A percentile compares a stretch with the other conserved stretches of the same genome.
Evolutionary conservation across 2,797 vertebrate genomes (phyloP).

Genomic region (Eulemur albifrons): DNA sequence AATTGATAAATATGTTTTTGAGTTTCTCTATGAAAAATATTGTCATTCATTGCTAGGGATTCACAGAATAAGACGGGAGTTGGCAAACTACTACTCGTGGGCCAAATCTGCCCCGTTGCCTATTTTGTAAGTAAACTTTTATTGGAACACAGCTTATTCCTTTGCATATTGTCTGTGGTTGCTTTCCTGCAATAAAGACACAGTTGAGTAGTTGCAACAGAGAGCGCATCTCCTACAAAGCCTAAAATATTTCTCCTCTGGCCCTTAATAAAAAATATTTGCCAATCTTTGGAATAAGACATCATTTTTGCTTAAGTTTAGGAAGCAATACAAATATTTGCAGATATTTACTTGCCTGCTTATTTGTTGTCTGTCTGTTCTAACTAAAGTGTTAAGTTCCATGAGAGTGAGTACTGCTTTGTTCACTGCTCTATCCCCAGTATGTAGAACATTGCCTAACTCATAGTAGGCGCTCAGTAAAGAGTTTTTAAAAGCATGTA

Average conservation of each 20-base stretch:
- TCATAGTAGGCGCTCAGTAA: background rate
- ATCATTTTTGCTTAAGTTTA: slow-evolving; percentile 26
- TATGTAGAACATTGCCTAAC: background rate
- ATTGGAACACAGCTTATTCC: background rate
- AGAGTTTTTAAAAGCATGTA: background rate
- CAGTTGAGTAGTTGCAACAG: background rate
- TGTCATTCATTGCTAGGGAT: background rate
- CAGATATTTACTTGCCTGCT: background rate
- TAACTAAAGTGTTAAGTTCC: background rate
- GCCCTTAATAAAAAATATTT: background rate
- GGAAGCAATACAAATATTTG: background rate
- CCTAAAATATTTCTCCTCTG: background rate
- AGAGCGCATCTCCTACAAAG: background rate
- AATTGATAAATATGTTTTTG: background rate
- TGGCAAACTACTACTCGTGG: background rate
- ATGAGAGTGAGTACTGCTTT: background rate
- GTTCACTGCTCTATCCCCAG: background rate
- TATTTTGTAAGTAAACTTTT: background rate
- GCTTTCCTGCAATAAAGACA: background rate
- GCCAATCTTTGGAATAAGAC: background rate
- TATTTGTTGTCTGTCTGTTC: background rate
- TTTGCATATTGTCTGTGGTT: background rate
- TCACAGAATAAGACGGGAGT: slow-evolving; percentile 9
- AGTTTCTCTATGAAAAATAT: slow-evolving; percentile 18
- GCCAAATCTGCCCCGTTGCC: background rate